Percentiles rank a stretch among this genome's conserved stretches.
These are phyloP conservation scores for Phoenicopterus ruber DNA, from an alignment of 2,113 vertebrate species.

Conservation along the genomic window DNA sequence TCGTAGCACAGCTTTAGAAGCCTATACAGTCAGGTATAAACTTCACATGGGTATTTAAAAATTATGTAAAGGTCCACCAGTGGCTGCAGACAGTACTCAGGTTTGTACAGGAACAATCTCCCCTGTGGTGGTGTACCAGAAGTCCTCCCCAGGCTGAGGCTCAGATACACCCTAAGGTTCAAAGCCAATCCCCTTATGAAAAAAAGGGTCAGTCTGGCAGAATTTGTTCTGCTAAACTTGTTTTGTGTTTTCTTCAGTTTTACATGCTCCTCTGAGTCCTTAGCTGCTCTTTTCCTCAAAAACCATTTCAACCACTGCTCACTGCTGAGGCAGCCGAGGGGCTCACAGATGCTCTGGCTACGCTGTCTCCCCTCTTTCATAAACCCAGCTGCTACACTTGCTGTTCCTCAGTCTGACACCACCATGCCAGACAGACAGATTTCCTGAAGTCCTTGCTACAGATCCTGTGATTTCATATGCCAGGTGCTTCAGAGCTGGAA, in stretches of 20 bases:
- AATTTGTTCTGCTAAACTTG: background rate
- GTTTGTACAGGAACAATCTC: background rate
- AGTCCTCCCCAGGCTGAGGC: background rate
- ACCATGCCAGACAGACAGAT: background rate
- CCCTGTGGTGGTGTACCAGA: background rate
- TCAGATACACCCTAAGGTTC: background rate
- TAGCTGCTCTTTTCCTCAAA: background rate
- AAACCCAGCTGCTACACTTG: background rate
- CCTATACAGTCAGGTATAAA: background rate
- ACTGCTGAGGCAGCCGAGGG: background rate
- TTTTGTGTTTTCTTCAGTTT: background rate
- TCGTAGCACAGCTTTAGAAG: background rate
- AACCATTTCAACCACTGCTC: background rate
- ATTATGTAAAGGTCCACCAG: too few relatives aligned
- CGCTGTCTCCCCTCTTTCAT: rapidly evolving
- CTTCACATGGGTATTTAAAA: background rate
- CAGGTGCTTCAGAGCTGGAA: background rate
- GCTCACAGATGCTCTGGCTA: background rate
- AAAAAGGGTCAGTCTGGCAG: rapidly evolving
- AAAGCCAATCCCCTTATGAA: background rate
- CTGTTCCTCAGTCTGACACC: background rate
- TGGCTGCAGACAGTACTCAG: background rate
- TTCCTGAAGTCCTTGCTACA: background rate
- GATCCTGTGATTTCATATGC: background rate
- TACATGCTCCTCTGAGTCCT: background rate